Conservation (phyloP, 1,140 invertebrate species). For the Zaprionus taronus region DNA sequence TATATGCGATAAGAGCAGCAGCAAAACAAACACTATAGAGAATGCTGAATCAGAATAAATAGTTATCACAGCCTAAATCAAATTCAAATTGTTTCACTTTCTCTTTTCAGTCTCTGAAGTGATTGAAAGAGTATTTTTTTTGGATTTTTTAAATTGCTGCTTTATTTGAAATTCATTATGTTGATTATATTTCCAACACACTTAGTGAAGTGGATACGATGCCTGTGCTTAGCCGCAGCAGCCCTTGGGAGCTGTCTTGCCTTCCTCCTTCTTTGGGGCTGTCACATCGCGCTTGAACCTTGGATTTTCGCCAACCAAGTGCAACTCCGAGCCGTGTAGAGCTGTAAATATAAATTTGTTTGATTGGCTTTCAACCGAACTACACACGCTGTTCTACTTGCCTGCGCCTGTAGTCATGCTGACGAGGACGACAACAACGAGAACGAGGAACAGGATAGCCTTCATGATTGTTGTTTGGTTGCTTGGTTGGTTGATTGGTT, state of each 20-base stretch:
- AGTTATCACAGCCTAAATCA: conserved; percentile 63
- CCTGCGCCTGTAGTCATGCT: conserved; percentile 55
- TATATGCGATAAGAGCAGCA: conserved; percentile 59
- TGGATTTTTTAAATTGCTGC: conserved; percentile 49
- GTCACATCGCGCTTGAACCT: conserved; percentile 24
- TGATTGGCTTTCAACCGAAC: neutral
- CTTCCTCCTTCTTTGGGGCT: neutral
- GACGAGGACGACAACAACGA: conserved; percentile 50
- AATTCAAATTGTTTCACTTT: conserved; percentile 1
- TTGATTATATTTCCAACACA: neutral
- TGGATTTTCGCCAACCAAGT: conserved; percentile 4
- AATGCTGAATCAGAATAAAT: conserved; percentile 78
- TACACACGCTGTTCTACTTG: conserved; percentile 21
- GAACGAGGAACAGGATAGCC: conserved; percentile 38
- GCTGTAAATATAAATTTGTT: neutral
- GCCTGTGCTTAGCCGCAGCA: conserved; percentile 53
- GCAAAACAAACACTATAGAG: conserved; percentile 54
- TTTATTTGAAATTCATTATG: conserved; percentile 60
- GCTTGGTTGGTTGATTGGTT: conserved; percentile 24
- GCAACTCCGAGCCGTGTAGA: neutral
- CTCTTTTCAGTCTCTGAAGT: neutral
- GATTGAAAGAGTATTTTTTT: neutral
- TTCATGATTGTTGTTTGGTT: conserved; percentile 54
- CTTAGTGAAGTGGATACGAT: neutral
- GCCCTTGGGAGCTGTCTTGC: conserved; percentile 30